Conservation (phyloP, 2,113 vertebrate genomes). For the Enhydra lutris region DNA sequence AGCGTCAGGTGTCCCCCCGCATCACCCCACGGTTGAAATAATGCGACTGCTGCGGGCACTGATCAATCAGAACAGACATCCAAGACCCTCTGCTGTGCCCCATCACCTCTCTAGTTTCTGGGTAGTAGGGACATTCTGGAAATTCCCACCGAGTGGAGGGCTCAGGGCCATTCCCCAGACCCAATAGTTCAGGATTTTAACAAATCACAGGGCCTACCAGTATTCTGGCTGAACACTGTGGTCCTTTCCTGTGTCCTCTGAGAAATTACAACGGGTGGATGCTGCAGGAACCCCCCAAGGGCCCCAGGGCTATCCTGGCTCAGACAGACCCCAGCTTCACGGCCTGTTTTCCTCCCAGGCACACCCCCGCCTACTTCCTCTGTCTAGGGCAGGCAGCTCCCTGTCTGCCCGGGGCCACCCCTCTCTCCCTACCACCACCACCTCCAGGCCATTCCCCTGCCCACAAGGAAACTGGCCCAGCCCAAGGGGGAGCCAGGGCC, state of each 20-base stretch:
- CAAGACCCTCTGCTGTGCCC: background rate
- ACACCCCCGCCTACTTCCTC: background rate
- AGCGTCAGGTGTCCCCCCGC: background rate
- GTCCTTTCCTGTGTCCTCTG: background rate
- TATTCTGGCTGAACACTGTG: background rate
- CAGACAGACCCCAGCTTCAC: background rate
- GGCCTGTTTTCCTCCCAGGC: background rate
- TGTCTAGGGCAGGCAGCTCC: background rate
- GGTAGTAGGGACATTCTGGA: background rate
- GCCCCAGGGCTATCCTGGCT: background rate
- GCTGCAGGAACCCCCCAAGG: background rate
- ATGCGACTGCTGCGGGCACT: background rate
- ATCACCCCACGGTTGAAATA: background rate
- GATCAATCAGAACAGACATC: background rate
- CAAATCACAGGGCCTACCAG: background rate
- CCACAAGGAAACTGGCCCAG: conserved; percentile 36
- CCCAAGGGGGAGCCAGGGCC: conserved; percentile 8
- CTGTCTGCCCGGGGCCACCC: background rate
- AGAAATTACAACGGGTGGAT: background rate
- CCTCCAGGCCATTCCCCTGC: background rate
- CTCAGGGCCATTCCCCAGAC: background rate
- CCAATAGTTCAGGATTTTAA: background rate
- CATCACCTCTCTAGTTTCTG: background rate
- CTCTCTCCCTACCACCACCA: background rate
- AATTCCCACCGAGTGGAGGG: background rate